A percentile compares a stretch with the other conserved stretches of the same genome.
Evolutionary conservation across 2,888 invertebrate genomes (phyloP).

Genomic region (Drosophila hamatofila): DNA sequence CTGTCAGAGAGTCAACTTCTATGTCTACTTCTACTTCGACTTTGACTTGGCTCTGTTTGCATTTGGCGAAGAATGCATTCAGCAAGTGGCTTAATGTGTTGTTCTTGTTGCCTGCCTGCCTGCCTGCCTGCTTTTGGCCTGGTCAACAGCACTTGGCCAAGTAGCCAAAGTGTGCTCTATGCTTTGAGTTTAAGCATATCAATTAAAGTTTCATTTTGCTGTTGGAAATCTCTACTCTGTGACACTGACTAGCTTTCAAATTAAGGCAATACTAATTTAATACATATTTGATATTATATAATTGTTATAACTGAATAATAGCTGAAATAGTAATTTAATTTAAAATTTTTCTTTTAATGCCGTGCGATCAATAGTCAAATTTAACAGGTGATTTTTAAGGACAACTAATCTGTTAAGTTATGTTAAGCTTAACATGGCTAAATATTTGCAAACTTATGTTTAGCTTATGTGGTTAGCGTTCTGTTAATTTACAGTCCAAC

Average conservation of each 20-base stretch:
- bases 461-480: too few relatives aligned
- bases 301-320: too few relatives aligned
- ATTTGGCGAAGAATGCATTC: conserved; percentile 56
- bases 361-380: background rate
- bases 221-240: background rate
- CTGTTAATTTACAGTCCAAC: too few relatives aligned
- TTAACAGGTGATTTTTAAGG: background rate
- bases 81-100: conserved; percentile 62
- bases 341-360: too few relatives aligned
- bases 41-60: conserved; percentile 49
- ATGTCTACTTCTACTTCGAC: conserved; percentile 16
- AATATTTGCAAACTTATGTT: background rate
- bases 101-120: conserved; percentile 7
- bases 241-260: too few relatives aligned
- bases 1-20: conserved; percentile 26
- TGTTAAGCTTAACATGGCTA: too few relatives aligned
- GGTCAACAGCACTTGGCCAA: conserved; percentile 46
- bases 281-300: background rate
- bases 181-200: conserved; percentile 23
- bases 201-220: conserved; percentile 53
- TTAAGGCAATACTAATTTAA: too few relatives aligned
- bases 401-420: too few relatives aligned
- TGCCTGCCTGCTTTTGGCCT: conserved; percentile 11
- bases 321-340: too few relatives aligned
- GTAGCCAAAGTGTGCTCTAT: conserved; percentile 10